phyloP scores from a whole-genome alignment of 2,797 vertebrate genomes.

The Otolemur crassicaudatus region DNA sequence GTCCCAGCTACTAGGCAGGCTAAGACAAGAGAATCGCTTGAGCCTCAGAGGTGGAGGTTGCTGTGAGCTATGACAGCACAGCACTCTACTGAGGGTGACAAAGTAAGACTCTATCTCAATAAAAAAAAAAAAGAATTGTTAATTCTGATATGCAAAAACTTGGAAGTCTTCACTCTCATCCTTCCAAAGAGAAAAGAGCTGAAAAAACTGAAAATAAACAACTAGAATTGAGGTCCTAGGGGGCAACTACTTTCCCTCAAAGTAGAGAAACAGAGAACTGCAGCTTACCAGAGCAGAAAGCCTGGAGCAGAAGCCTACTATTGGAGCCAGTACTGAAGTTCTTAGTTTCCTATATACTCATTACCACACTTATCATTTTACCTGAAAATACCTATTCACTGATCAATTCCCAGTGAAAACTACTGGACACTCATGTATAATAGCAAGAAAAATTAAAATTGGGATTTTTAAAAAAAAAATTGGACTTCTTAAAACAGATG shows the following conservation, averaged over 20 bases:
- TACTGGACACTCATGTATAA: slow-evolving; percentile 1
- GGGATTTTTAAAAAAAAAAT: neutral
- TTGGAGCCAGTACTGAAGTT: neutral
- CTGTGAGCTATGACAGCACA: too few relatives aligned
- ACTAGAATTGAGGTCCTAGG: neutral
- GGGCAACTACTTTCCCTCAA: neutral
- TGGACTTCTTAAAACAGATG: slow-evolving; percentile 26
- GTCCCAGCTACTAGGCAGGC: too few relatives aligned
- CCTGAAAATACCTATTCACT: neutral
- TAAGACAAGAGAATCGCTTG: too few relatives aligned
- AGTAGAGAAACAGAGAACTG: neutral
- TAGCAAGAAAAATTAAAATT: neutral
- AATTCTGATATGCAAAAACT: neutral
- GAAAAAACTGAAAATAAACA: neutral
- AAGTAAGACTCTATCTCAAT: too few relatives aligned
- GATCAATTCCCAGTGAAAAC: slow-evolving; percentile 53
- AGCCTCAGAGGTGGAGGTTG: too few relatives aligned
- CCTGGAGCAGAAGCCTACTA: neutral
- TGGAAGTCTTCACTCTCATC: neutral
- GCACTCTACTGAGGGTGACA: too few relatives aligned
- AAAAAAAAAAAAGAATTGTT: neutral
- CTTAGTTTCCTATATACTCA: slow-evolving; percentile 39
- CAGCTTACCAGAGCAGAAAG: neutral
- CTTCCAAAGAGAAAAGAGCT: neutral
- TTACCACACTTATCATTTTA: slow-evolving; percentile 44